A percentile compares a stretch with the other conserved stretches of the same genome.
Conservation (phyloP, 2,888 invertebrate species). For the Apamea epomidion region DNA sequence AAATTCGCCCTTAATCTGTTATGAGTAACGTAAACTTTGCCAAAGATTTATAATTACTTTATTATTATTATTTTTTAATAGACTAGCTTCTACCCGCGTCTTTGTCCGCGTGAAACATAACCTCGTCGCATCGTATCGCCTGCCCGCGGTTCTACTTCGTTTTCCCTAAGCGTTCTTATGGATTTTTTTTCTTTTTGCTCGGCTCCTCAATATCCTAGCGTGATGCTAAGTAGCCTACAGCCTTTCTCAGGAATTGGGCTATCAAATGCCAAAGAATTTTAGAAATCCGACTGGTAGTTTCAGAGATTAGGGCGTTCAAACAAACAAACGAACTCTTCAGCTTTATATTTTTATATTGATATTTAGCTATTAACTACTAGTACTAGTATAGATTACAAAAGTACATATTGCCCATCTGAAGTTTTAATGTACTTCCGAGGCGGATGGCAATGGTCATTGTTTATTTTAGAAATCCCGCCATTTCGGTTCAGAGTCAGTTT, state of each 20-base stretch:
- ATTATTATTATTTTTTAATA: not conserved
- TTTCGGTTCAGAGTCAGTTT: conserved; percentile 66
- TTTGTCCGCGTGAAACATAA: not conserved
- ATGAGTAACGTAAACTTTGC: not conserved
- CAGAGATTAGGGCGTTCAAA: not conserved
- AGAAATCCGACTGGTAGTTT: not conserved
- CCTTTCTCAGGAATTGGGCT: not conserved
- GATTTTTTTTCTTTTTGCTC: not conserved
- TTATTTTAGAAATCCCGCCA: conserved; percentile 4
- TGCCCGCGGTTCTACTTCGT: not conserved
- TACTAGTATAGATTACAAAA: conserved; percentile 1
- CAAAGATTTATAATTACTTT: not conserved
- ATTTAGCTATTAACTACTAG: no score
- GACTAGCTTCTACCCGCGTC: not conserved
- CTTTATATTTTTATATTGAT: no score
- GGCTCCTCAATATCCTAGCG: not conserved
- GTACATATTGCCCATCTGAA: not conserved
- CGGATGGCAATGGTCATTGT: conserved; percentile 28
- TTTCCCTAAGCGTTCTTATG: not conserved
- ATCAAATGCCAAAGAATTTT: not conserved
- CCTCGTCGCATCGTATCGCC: not conserved
- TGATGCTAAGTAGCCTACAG: not conserved
- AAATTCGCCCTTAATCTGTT: not conserved
- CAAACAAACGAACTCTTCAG: not conserved
- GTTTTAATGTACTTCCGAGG: conserved; percentile 16